A percentile compares a stretch with the other conserved stretches of the same genome.
phyloP scores from a whole-genome alignment of 2,797 vertebrate genomes.

The Tokudaia muenninki region DNA sequence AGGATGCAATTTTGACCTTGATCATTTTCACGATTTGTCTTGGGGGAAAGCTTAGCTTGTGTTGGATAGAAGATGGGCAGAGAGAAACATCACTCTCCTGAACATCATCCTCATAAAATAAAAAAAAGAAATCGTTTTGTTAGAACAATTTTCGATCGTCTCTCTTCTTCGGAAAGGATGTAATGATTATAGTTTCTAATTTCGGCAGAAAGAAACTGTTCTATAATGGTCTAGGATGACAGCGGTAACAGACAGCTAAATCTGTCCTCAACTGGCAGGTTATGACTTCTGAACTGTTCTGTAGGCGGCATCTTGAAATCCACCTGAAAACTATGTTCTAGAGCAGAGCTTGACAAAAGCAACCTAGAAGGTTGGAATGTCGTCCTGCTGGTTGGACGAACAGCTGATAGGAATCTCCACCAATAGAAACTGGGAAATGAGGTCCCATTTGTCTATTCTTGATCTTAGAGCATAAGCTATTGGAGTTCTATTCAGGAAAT shows the following conservation, averaged over 20 bases:
- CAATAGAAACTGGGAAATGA: neutral
- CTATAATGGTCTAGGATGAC: constrained; percentile 44
- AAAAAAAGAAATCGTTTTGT: constrained; percentile 66
- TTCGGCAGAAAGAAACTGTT: constrained; percentile 51
- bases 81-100: constrained; percentile 40
- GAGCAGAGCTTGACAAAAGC: neutral
- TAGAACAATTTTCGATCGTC: constrained; percentile 10
- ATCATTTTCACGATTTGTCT: constrained; percentile 69
- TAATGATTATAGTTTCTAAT: constrained; percentile 60
- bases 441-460: too few species aligned
- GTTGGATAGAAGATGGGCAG: neutral
- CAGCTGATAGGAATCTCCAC: neutral
- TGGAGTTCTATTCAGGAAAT: too few species aligned
- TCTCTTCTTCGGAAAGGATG: neutral
- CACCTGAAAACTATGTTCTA: neutral
- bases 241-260: constrained; percentile 67
- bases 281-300: neutral
- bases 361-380: neutral
- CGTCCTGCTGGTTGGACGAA: neutral
- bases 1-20: constrained; percentile 58
- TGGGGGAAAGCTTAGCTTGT: constrained; percentile 23
- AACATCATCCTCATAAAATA: neutral
- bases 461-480: too few species aligned
- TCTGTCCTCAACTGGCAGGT: constrained; percentile 59
- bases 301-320: neutral